Conservation (phyloP, 2,888 invertebrate species). For the Podotricha telesiphe region DNA sequence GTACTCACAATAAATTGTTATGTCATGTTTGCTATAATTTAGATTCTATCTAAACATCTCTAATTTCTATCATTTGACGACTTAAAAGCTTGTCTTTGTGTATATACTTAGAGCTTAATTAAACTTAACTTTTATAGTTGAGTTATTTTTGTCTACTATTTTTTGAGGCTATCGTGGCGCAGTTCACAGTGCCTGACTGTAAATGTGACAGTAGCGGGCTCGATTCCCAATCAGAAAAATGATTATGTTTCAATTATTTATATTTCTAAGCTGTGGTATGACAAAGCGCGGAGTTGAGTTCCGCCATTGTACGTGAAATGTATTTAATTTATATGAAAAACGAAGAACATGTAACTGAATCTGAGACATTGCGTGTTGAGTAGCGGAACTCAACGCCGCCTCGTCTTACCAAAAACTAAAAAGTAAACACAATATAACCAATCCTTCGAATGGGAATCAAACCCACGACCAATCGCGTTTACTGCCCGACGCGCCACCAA, state of each 20-base stretch:
- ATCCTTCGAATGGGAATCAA: too few species aligned
- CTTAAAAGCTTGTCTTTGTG: conserved; percentile 19
- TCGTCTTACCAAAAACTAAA: too few species aligned
- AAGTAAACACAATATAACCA: too few species aligned
- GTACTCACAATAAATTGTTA: conserved; percentile 66
- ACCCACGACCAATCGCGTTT: too few species aligned
- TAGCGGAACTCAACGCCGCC: too few species aligned
- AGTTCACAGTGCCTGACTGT: background rate
- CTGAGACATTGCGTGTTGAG: too few species aligned
- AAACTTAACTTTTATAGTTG: background rate
- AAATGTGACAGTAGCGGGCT: background rate
- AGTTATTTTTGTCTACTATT: too few species aligned
- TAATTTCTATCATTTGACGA: conserved; percentile 13
- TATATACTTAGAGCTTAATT: background rate
- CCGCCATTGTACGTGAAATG: too few species aligned
- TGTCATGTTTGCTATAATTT: conserved; percentile 74
- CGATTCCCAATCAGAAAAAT: background rate
- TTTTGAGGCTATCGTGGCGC: background rate
- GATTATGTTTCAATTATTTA: background rate
- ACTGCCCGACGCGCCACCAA: too few species aligned
- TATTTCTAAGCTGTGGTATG: background rate
- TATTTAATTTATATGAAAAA: too few species aligned
- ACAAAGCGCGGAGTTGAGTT: background rate
- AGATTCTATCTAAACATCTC: conserved; percentile 54
- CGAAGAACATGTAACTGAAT: too few species aligned